A percentile compares a stretch with the other conserved stretches of the same genome.
Evolutionary conservation across 2,888 invertebrate genomes (phyloP).

Genomic region (Lathronympha strigana): DNA sequence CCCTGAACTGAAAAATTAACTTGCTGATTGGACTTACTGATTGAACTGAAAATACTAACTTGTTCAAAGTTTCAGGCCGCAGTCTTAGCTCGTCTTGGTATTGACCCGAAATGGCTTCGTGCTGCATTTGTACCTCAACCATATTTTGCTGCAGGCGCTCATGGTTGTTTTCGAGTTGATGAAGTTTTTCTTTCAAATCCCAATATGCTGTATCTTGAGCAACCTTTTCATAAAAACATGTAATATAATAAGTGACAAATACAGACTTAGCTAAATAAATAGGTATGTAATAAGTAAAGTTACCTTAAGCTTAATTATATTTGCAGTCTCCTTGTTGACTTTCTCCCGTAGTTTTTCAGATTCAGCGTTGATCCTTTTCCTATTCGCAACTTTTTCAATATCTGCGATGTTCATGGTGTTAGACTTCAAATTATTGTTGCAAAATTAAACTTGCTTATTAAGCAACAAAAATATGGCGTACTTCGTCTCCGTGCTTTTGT

Average conservation of each 20-base stretch:
- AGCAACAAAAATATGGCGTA: constrained; percentile 1
- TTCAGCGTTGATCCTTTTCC: constrained; percentile 64
- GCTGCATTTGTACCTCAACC: constrained; percentile 75
- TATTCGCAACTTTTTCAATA: constrained; percentile 61
- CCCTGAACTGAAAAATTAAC: neutral
- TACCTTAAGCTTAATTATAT: constrained; percentile 73
- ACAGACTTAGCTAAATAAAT: no score
- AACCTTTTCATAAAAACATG: constrained; percentile 56
- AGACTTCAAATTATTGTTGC: neutral
- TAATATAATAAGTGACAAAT: neutral
- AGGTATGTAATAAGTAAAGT: neutral
- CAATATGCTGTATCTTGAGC: constrained; percentile 74
- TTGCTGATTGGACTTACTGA: neutral
- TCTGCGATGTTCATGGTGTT: constrained; percentile 62
- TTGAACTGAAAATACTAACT: constrained; percentile 50
- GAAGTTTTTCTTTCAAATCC: constrained; percentile 69
- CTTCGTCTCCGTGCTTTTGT: neutral
- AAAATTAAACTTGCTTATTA: neutral
- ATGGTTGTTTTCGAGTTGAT: constrained; percentile 64
- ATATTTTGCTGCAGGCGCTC: constrained; percentile 75
- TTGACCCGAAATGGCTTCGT: constrained; percentile 67
- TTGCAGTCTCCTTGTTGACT: constrained; percentile 65
- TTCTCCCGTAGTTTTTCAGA: constrained; percentile 69
- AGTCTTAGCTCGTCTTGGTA: constrained; percentile 69
- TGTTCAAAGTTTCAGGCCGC: constrained; percentile 71